A percentile compares a stretch with the other conserved stretches of the same genome.
These are phyloP conservation scores for Pardosa pseudoannulata DNA, from an alignment of 2,888 invertebrate species.

Conservation along the genomic window DNA sequence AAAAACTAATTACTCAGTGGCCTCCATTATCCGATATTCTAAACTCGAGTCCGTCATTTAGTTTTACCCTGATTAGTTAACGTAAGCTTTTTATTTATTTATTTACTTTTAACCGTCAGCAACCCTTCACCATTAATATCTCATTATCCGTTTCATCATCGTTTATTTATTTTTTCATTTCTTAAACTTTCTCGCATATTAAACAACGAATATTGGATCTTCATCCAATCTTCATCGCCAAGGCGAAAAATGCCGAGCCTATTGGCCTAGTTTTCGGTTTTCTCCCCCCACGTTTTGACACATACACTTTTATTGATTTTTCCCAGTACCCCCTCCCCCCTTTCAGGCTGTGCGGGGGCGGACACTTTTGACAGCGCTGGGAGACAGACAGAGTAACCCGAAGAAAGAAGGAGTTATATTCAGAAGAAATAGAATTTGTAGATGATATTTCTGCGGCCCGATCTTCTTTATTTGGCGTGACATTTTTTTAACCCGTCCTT, in stretches of 20 bases:
- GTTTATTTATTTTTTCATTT: no score
- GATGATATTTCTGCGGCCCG: slow-evolving; percentile 28
- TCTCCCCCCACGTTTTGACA: slow-evolving; percentile 38
- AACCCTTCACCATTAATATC: no score
- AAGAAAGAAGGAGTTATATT: not conserved
- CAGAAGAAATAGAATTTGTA: slow-evolving; percentile 34
- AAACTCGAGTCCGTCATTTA: no score
- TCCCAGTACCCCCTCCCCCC: no score
- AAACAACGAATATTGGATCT: no score
- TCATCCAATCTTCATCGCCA: not conserved
- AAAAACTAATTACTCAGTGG: no score
- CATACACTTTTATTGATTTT: slow-evolving; percentile 60
- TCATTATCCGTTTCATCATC: no score
- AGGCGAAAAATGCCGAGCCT: not conserved
- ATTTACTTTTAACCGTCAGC: no score
- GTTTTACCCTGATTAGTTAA: no score
- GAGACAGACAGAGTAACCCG: not conserved
- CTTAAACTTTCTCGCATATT: no score
- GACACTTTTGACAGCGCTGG: not conserved
- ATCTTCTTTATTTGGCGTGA: not conserved
- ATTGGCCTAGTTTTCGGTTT: slow-evolving; percentile 39
- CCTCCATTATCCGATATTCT: no score
- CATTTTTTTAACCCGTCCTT: slow-evolving; percentile 2
- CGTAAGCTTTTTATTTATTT: no score
- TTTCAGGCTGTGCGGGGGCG: not conserved